These are phyloP conservation scores for Turnix velox DNA, from an alignment of 2,113 vertebrate genomes.

Conservation along the genomic window DNA sequence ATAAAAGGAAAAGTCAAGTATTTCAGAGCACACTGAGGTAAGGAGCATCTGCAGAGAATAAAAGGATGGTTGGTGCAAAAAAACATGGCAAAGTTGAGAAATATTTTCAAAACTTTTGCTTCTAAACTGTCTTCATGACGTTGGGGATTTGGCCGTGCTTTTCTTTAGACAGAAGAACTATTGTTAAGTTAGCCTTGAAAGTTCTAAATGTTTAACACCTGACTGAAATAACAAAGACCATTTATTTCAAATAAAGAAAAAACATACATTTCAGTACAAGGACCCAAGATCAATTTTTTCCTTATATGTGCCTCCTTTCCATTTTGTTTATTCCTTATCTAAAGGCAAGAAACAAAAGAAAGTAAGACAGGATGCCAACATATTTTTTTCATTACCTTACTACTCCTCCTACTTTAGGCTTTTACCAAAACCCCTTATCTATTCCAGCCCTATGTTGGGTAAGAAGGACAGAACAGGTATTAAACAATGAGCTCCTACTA, in stretches of 20 bases:
- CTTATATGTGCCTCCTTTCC: not conserved
- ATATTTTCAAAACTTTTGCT: not conserved
- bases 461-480: not conserved
- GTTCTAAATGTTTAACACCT: not conserved
- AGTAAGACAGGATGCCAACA: not conserved
- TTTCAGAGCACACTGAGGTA: not conserved
- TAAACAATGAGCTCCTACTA: not conserved
- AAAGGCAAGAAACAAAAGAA: not conserved
- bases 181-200: not conserved
- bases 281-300: not conserved
- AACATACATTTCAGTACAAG: not conserved
- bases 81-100: not conserved
- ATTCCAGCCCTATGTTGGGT: not conserved
- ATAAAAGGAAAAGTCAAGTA: not conserved
- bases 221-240: not conserved
- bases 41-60: not conserved
- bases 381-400: not conserved
- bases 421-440: not conserved
- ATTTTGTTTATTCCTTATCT: not conserved
- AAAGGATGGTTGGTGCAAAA: not conserved
- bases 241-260: not conserved
- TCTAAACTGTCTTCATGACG: not conserved
- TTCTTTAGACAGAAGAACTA: not conserved
- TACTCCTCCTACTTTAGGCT: not conserved
- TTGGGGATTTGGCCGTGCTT: not conserved